Evolutionary conservation across 1,140 invertebrate genomes (phyloP).

Genomic region (Lucilia cuprina): DNA sequence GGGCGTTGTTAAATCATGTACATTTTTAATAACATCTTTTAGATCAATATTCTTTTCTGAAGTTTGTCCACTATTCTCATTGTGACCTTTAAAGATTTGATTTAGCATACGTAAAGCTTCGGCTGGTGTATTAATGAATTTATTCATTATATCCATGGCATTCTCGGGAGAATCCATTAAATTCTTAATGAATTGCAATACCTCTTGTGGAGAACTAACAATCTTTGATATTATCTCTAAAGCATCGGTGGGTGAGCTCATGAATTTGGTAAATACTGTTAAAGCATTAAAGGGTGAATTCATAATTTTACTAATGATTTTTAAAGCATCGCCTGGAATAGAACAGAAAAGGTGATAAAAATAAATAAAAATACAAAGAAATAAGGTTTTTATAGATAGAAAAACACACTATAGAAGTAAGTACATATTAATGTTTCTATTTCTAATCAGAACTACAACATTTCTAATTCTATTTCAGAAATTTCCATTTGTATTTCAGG

Average conservation of each 20-base stretch:
- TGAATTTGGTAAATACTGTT: conserved; percentile 62
- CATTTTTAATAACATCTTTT: not conserved
- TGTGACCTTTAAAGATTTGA: conserved; percentile 54
- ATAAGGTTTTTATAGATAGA: no score
- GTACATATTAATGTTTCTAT: no score
- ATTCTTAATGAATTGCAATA: conserved; percentile 59
- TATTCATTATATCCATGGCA: conserved; percentile 60
- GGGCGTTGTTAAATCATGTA: not conserved
- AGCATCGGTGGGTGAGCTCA: conserved; percentile 61
- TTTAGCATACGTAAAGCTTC: conserved; percentile 59
- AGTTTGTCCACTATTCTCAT: not conserved
- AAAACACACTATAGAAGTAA: no score
- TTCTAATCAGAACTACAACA: no score
- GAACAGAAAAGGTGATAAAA: not conserved
- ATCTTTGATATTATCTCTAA: conserved; percentile 61
- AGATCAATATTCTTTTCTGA: not conserved
- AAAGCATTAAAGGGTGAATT: conserved; percentile 61
- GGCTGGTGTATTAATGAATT: conserved; percentile 61
- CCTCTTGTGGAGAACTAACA: conserved; percentile 59
- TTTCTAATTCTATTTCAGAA: no score
- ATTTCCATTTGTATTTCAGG: no score
- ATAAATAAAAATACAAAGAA: no score
- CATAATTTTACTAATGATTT: conserved; percentile 62
- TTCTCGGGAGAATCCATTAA: conserved; percentile 60
- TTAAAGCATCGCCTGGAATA: conserved; percentile 55